Evolutionary conservation across 2,113 vertebrate genomes (phyloP).

Genomic region (Equus quagga): DNA sequence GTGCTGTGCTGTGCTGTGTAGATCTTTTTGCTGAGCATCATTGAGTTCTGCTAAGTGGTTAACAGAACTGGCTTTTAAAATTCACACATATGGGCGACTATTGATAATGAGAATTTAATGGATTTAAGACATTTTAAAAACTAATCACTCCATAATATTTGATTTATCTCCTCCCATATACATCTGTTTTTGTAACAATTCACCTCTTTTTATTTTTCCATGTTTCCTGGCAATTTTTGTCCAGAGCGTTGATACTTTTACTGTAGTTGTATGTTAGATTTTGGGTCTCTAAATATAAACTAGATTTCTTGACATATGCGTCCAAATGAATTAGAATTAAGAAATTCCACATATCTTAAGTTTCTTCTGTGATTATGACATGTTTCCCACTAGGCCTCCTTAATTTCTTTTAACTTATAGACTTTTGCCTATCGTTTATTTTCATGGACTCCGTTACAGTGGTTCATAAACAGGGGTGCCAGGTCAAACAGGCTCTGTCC

Average conservation of each 20-base stretch:
- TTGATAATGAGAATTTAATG: conserved; percentile 20
- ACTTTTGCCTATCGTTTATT: neutral
- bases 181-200: conserved; percentile 24
- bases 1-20: neutral
- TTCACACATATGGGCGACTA: neutral
- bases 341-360: neutral
- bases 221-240: neutral
- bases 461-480: neutral
- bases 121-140: conserved; percentile 42
- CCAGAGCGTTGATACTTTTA: conserved; percentile 16
- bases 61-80: conserved; percentile 52
- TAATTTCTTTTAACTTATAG: neutral
- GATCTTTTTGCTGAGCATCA: neutral
- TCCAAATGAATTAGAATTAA: conserved; percentile 38
- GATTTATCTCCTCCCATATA: neutral
- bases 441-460: neutral
- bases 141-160: neutral
- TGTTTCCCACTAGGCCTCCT: conserved; percentile 2
- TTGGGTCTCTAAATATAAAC: conserved; percentile 17
- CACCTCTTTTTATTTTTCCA: conserved; percentile 3
- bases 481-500: neutral
- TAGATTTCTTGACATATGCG: conserved; percentile 17
- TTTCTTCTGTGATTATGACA: neutral
- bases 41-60: conserved; percentile 47
- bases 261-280: neutral